Evolutionary conservation across 1,140 invertebrate genomes (phyloP).

Genomic region (Episyrphus balteatus): DNA sequence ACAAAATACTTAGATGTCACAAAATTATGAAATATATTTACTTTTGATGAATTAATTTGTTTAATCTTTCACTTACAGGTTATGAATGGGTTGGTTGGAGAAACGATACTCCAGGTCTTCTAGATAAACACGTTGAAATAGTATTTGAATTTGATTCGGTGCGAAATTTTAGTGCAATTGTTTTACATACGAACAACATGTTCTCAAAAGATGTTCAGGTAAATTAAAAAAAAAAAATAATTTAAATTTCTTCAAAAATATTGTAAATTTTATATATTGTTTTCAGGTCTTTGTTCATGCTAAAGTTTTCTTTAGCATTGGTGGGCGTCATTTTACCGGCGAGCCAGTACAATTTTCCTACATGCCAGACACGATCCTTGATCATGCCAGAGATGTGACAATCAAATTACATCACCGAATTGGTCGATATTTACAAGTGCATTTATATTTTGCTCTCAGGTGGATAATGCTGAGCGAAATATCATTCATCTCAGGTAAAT

Average conservation of each 20-base stretch:
- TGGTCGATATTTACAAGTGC: slow-evolving; percentile 63
- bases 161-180: slow-evolving; percentile 64
- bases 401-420: slow-evolving; percentile 69
- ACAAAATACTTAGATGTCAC: no score
- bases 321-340: slow-evolving; percentile 54
- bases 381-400: slow-evolving; percentile 71
- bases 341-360: slow-evolving; percentile 50
- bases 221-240: slow-evolving; percentile 3
- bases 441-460: slow-evolving; percentile 69
- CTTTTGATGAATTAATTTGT: no score
- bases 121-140: slow-evolving; percentile 52
- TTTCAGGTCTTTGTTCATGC: slow-evolving; percentile 56
- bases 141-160: slow-evolving; percentile 67
- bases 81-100: slow-evolving; percentile 86
- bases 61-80: slow-evolving; percentile 41
- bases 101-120: slow-evolving; percentile 46
- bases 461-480: slow-evolving; percentile 87
- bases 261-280: slow-evolving; percentile 7
- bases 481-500: slow-evolving; percentile 64
- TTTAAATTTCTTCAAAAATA: no score
- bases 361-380: slow-evolving; percentile 68
- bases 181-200: slow-evolving; percentile 64
- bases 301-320: slow-evolving; percentile 63
- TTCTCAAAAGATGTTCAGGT: slow-evolving; percentile 59
- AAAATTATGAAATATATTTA: no score